phyloP scores from a whole-genome alignment of 2,888 invertebrate genomes.

The Sarcophaga rosellei region DNA sequence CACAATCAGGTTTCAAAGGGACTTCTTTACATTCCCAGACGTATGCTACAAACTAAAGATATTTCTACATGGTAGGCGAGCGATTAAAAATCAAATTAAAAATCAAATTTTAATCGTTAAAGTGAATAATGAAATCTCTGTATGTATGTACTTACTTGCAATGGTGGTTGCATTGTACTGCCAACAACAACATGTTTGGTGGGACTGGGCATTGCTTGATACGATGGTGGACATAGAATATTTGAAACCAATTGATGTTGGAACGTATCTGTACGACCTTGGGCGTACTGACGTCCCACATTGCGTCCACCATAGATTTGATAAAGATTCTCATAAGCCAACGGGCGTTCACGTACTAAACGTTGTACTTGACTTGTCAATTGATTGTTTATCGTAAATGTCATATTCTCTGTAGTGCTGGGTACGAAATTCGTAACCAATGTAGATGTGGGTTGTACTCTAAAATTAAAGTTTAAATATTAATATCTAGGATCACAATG shows the following conservation, averaged over 20 bases:
- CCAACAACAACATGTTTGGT: slow-evolving; percentile 83
- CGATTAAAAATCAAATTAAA: too few relatives aligned
- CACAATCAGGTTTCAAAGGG: too few relatives aligned
- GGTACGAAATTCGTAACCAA: slow-evolving; percentile 90
- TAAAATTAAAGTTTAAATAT: slow-evolving; percentile 63
- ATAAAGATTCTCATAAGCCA: slow-evolving; percentile 88
- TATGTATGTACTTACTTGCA: slow-evolving; percentile 77
- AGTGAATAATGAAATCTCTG: slow-evolving; percentile 1
- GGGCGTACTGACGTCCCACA: slow-evolving; percentile 86
- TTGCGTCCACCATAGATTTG: slow-evolving; percentile 86
- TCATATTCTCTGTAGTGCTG: slow-evolving; percentile 90
- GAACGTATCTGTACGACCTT: slow-evolving; percentile 90
- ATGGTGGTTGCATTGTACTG: slow-evolving; percentile 82
- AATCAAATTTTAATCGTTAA: background rate
- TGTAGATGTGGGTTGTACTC: slow-evolving; percentile 83
- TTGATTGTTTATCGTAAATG: slow-evolving; percentile 97
- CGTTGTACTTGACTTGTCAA: slow-evolving; percentile 88
- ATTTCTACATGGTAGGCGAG: too few relatives aligned
- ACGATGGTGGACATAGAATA: slow-evolving; percentile 93
- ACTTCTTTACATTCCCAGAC: too few relatives aligned
- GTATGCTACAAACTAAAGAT: too few relatives aligned
- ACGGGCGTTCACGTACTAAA: slow-evolving; percentile 87
- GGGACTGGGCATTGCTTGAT: slow-evolving; percentile 90
- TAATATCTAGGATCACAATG: background rate
- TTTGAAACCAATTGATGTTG: slow-evolving; percentile 96